Evolutionary conservation across 2,113 vertebrate genomes (phyloP), one percentile per base, ranked within the genome.

Genomic region (Rhinoderma darwinii): DNA sequence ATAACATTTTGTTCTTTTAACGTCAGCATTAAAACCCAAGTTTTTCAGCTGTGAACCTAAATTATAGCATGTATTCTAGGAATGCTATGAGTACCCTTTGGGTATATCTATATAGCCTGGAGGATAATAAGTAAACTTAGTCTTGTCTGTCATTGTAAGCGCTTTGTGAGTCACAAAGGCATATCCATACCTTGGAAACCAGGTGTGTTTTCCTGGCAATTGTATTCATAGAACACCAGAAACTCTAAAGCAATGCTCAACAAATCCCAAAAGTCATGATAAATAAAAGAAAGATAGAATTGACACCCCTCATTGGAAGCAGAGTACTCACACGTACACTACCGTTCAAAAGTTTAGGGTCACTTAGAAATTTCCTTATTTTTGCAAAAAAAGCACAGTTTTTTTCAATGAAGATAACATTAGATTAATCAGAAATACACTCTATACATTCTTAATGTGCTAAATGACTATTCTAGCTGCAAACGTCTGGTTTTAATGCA

Each of bases 121-220:
- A 30, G 79, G 56, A 5, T 44, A 30, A 66, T 61, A 6, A 27
- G 37, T 61, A 56, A 27, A 63, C 10, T 0, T 27, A 41, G 35
- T 43, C 15, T 17, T 63, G 35, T 43, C 78, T 63, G 78, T 61
- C 56, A 43, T 43, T 41, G 41, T 51, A 0, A 10, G 75, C 44
- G 4, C 47, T 39, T 22, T 78, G 44, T 22, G 56, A 61, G 22
- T 61, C 51, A 81, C 37, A 80, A 59, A 80, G 2, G 43, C 39
- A 0, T 32, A 82, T 63, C n/a, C 39, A 66, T 63, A 44, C 56
- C 20, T 59, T 61, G 35, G 43, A 81, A 63, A 81, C 37, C 79
- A 63, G 56, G 37, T 82, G 79, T 82, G 56, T 82, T 43, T 66
- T 82, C n/a, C 78, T 43, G 56, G 56, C 14, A 30, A 5, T 20